Percentiles rank a stretch among this genome's conserved stretches.
Conservation (phyloP, 1,140 invertebrate species). For the Cephus cinctus region DNA sequence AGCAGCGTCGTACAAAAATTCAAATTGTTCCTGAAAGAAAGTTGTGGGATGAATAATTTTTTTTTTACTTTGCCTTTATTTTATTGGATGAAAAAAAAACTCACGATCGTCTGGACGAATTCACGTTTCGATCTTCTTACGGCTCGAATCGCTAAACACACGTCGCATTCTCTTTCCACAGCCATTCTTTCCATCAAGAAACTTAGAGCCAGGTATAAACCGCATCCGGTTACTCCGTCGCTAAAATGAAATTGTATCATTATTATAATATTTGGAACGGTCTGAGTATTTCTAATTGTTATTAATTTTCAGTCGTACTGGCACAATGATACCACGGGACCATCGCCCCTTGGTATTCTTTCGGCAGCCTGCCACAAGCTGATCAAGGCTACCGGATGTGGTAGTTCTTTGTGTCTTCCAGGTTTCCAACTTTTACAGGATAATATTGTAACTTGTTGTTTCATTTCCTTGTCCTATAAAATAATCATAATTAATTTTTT, state of each 20-base stretch:
- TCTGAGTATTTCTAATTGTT: too few relatives aligned
- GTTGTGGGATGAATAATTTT: not conserved
- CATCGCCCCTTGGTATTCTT: conserved; percentile 22
- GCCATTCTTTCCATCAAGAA: conserved; percentile 31
- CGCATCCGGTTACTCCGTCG: conserved; percentile 29
- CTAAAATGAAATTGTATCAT: too few relatives aligned
- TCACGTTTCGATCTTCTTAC: conserved; percentile 25
- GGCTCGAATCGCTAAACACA: conserved; percentile 26
- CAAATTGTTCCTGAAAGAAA: conserved; percentile 36
- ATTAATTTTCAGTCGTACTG: too few relatives aligned
- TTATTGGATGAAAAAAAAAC: not conserved
- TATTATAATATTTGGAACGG: too few relatives aligned
- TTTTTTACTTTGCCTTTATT: conserved; percentile 1
- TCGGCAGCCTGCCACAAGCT: conserved; percentile 29
- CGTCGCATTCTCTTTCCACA: conserved; percentile 32
- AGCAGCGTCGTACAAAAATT: conserved; percentile 37
- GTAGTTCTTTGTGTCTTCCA: conserved; percentile 21
- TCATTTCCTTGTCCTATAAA: not conserved
- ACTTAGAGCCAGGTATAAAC: conserved; percentile 30
- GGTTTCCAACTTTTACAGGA: conserved; percentile 26
- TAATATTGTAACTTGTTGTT: conserved; percentile 26
- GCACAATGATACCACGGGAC: conserved; percentile 27
- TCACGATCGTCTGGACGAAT: conserved; percentile 30
- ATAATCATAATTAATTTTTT: not conserved
- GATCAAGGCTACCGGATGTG: conserved; percentile 19